These are phyloP conservation scores for Poeciliopsis turrubarensis DNA, from an alignment of 2,113 vertebrate species.

Conservation along the genomic window DNA sequence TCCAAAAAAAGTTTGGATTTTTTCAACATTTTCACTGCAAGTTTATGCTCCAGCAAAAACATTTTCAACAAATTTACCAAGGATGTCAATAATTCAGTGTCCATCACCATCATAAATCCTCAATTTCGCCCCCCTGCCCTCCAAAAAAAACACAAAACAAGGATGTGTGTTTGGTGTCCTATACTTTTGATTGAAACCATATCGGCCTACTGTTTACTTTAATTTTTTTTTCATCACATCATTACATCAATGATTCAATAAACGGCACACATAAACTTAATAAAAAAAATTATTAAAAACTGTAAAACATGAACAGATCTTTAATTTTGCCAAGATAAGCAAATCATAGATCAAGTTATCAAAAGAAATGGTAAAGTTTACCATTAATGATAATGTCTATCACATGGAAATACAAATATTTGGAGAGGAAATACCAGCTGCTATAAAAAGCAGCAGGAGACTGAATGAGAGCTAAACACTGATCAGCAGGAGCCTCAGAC, in stretches of 20 bases:
- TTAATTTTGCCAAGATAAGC: not conserved
- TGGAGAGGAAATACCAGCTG: conserved; percentile 29
- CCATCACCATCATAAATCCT: not conserved
- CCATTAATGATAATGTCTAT: conserved; percentile 11
- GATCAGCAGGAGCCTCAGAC: conserved; percentile 55
- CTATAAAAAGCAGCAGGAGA: conserved; percentile 51
- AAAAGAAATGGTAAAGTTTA: not conserved
- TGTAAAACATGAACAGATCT: conserved; percentile 4
- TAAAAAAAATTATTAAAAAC: conserved; percentile 27
- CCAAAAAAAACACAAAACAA: too few relatives aligned
- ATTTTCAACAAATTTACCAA: too few relatives aligned
- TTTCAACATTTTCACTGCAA: too few relatives aligned
- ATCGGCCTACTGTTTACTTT: not conserved
- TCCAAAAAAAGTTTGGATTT: too few relatives aligned
- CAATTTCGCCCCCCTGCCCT: not conserved
- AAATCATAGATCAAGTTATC: not conserved
- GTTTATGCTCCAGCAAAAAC: too few relatives aligned
- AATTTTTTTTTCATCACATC: not conserved
- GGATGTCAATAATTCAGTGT: too few relatives aligned
- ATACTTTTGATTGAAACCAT: not conserved
- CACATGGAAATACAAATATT: conserved; percentile 59
- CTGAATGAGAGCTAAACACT: conserved; percentile 32
- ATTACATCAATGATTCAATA: not conserved
- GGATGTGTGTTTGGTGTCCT: not conserved
- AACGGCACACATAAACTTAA: conserved; percentile 26